A percentile compares a stretch with the other conserved stretches of the same genome.
phyloP scores from a whole-genome alignment of 2,113 vertebrate species.

The Onychostruthus taczanowskii region DNA sequence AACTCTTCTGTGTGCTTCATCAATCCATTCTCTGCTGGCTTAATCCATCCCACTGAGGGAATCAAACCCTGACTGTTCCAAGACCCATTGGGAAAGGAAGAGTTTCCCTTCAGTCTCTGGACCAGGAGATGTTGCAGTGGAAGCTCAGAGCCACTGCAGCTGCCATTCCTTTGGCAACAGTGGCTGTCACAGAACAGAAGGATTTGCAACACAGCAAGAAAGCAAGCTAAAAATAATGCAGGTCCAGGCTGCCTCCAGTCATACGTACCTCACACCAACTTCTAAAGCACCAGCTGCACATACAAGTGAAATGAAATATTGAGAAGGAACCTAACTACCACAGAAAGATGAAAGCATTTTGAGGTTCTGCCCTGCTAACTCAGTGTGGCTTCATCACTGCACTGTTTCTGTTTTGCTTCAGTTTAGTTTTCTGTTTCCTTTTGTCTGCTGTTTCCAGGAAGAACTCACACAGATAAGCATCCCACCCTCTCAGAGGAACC shows the following conservation, averaged over 20 bases:
- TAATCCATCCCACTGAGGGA: neutral
- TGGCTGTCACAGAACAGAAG: neutral
- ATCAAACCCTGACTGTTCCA: neutral
- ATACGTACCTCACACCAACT: neutral
- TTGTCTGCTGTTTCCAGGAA: constrained; percentile 16
- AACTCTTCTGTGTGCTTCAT: neutral
- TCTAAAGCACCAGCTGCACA: neutral
- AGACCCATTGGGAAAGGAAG: neutral
- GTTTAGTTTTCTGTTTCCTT: neutral
- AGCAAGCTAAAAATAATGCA: neutral
- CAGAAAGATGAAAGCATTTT: neutral
- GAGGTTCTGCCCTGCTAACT: neutral
- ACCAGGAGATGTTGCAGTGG: neutral
- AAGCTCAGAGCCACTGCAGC: neutral
- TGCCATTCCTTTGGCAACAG: neutral
- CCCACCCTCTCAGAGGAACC: neutral
- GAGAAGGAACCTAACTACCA: neutral
- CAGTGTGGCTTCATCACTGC: neutral
- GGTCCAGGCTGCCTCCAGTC: neutral
- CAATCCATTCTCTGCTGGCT: neutral
- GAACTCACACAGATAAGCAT: neutral
- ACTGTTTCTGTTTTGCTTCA: neutral
- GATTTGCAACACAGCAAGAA: neutral
- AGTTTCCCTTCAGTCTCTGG: neutral
- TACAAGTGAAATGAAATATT: neutral